Evolutionary conservation across 2,888 invertebrate species (phyloP).

Genomic region (Alentia gelatinosa): DNA sequence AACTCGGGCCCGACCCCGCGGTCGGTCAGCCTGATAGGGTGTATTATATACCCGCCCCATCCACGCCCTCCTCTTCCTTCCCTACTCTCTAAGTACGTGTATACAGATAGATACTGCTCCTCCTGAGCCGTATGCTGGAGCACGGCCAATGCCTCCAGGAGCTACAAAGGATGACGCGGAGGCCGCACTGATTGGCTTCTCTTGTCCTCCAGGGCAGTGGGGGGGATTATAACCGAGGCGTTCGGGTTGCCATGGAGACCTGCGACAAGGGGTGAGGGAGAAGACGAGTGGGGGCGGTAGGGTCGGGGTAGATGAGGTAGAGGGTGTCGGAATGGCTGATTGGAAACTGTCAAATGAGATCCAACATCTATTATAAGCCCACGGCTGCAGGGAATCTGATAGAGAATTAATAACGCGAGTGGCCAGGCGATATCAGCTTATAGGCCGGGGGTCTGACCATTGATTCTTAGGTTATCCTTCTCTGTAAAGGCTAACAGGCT

Average conservation of each 20-base stretch:
- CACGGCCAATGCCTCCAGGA: background rate
- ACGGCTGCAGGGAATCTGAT: background rate
- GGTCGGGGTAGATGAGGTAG: background rate
- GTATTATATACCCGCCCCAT: background rate
- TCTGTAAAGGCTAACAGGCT: too few relatives aligned
- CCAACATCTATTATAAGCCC: background rate
- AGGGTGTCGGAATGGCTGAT: background rate
- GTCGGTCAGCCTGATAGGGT: background rate
- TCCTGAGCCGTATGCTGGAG: background rate
- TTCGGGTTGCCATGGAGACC: background rate
- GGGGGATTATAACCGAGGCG: background rate
- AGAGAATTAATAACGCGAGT: too few relatives aligned
- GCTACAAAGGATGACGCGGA: background rate
- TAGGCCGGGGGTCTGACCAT: too few relatives aligned
- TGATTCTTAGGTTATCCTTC: too few relatives aligned
- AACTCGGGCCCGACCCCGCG: background rate
- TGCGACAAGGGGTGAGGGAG: background rate
- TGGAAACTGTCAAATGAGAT: background rate
- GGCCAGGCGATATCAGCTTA: too few relatives aligned
- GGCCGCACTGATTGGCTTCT: constrained; percentile 11
- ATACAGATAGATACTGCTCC: background rate
- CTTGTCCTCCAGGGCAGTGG: constrained; percentile 26
- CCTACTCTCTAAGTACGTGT: background rate
- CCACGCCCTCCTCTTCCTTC: background rate
- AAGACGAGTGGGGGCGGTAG: background rate